Conservation (phyloP, 2,888 invertebrate genomes). For the Meteorus colon region DNA sequence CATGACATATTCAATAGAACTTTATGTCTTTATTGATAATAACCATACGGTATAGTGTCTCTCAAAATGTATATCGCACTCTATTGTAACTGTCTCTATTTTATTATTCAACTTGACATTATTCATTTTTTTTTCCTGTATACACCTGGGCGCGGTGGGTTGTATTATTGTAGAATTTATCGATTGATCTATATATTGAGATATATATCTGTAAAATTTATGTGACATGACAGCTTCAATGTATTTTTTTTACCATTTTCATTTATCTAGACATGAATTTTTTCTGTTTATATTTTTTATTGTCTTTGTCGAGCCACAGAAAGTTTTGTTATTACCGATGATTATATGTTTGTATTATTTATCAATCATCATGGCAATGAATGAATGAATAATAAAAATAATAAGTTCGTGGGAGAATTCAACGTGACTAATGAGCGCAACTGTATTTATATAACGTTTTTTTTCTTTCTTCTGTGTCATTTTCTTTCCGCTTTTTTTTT, state of each 20-base stretch:
- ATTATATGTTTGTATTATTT: background rate
- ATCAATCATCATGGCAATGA: background rate
- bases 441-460: slow-evolving; percentile 21
- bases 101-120: slow-evolving; percentile 7
- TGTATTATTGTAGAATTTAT: too few relatives aligned
- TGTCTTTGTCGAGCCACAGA: too few relatives aligned
- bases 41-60: background rate
- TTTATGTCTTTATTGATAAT: slow-evolving; percentile 7
- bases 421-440: slow-evolving; percentile 7
- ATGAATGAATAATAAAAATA: background rate
- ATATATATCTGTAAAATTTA: too few relatives aligned
- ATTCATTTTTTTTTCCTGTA: background rate
- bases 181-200: too few relatives aligned
- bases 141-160: too few relatives aligned
- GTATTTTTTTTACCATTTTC: too few relatives aligned
- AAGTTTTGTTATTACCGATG: background rate
- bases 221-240: too few relatives aligned
- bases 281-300: too few relatives aligned
- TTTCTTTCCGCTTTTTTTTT: slow-evolving; percentile 34
- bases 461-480: slow-evolving; percentile 36
- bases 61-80: background rate
- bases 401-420: background rate
- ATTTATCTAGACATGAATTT: too few relatives aligned
- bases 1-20: slow-evolving; percentile 7
- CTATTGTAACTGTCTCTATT: background rate